These are phyloP conservation scores for Drosophila nigricruria DNA, from an alignment of 2,888 invertebrate species.

Conservation along the genomic window DNA sequence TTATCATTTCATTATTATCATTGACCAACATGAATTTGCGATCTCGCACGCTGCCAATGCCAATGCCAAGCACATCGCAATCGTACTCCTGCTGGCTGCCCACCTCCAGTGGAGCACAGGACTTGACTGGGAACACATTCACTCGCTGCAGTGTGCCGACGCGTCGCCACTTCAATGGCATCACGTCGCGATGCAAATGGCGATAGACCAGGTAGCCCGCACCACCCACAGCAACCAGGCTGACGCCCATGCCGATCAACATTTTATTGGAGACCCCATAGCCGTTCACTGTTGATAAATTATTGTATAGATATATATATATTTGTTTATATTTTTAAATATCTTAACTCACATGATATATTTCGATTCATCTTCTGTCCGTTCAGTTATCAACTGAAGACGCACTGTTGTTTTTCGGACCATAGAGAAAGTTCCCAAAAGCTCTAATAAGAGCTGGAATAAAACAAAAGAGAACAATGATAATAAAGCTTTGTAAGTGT, in stretches of 20 bases:
- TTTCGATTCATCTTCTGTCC: conserved; percentile 3
- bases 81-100: conserved; percentile 48
- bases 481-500: neutral
- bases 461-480: neutral
- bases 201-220: conserved; percentile 72
- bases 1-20: conserved; percentile 74
- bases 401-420: neutral
- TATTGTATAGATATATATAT: neutral
- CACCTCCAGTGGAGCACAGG: conserved; percentile 74
- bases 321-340: no score
- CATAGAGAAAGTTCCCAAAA: conserved; percentile 30
- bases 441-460: conserved; percentile 14
- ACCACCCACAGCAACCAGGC: conserved; percentile 63
- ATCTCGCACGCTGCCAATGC: conserved; percentile 69
- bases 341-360: conserved; percentile 11
- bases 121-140: conserved; percentile 81
- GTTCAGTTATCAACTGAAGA: conserved; percentile 13
- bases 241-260: conserved; percentile 60
- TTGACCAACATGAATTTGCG: conserved; percentile 83
- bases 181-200: conserved; percentile 68
- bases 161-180: conserved; percentile 82
- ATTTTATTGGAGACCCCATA: conserved; percentile 32
- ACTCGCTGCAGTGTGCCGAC: conserved; percentile 77
- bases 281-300: conserved; percentile 13
- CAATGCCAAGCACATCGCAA: conserved; percentile 80